A percentile compares a stretch with the other conserved stretches of the same genome.
These are phyloP conservation scores for Dascyllus trimaculatus DNA, from an alignment of 2,113 vertebrate species.

Conservation along the genomic window DNA sequence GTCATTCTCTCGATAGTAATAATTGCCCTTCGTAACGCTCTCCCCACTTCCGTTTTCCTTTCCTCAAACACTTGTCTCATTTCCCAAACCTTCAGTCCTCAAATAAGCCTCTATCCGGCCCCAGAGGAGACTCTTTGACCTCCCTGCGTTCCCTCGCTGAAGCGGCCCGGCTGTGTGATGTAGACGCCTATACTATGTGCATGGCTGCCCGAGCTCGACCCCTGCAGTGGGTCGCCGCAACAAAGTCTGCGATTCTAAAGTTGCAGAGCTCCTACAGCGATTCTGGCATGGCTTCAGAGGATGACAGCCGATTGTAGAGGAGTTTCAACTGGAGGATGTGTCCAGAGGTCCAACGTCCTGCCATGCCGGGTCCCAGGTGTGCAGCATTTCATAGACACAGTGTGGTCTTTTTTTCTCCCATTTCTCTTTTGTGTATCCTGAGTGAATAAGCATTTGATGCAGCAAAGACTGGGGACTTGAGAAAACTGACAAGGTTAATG, in stretches of 20 bases:
- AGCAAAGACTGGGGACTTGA: slow-evolving; percentile 9
- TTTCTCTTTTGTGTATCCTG: slow-evolving; percentile 22
- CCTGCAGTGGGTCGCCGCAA: slow-evolving; percentile 17
- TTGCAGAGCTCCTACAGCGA: slow-evolving; percentile 49
- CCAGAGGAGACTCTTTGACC: slow-evolving; percentile 60
- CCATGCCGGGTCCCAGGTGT: slow-evolving; percentile 67
- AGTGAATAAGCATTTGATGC: slow-evolving; percentile 46
- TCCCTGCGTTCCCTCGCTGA: slow-evolving; percentile 42
- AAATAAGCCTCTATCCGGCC: slow-evolving; percentile 51
- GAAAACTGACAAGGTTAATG: slow-evolving; percentile 30
- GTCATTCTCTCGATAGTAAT: slow-evolving; percentile 62
- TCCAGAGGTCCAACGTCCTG: slow-evolving; percentile 59
- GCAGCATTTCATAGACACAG: slow-evolving; percentile 57
- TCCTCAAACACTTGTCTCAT: slow-evolving; percentile 40
- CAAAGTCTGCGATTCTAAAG: slow-evolving; percentile 45
- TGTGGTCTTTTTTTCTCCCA: slow-evolving; percentile 14
- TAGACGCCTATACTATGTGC: slow-evolving; percentile 1
- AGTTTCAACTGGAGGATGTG: slow-evolving; percentile 29
- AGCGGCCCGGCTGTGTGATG: slow-evolving; percentile 41
- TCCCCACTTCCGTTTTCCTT: background rate
- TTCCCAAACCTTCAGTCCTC: slow-evolving; percentile 45
- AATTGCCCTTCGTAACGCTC: slow-evolving; percentile 49
- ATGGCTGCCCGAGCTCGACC: slow-evolving; percentile 29
- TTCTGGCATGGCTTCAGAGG: slow-evolving; percentile 66
- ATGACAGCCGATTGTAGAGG: slow-evolving; percentile 20